Evolutionary conservation across 2,888 invertebrate genomes (phyloP).

Genomic region (Alsophila aescularia): DNA sequence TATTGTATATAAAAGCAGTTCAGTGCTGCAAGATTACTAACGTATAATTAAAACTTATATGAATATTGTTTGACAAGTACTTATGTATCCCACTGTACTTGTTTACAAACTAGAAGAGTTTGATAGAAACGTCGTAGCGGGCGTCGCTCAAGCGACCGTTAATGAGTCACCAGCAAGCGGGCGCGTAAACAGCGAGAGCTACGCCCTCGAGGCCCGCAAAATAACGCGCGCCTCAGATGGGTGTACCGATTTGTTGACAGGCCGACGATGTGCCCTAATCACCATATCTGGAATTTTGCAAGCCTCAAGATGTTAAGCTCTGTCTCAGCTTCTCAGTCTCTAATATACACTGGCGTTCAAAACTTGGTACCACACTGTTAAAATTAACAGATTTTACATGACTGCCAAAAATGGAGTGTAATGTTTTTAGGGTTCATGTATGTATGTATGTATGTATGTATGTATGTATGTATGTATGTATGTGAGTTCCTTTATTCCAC

Average conservation of each 20-base stretch:
- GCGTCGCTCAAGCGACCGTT: slow-evolving; percentile 58
- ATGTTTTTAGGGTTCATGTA: too few species aligned
- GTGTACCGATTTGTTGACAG: slow-evolving; percentile 57
- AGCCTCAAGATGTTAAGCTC: background rate
- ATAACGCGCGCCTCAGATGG: slow-evolving; percentile 68
- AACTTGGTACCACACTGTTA: too few species aligned
- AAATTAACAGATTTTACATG: too few species aligned
- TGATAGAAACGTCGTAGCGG: slow-evolving; percentile 49
- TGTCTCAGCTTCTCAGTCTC: background rate
- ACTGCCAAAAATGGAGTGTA: too few species aligned
- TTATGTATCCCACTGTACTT: slow-evolving; percentile 30
- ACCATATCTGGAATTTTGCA: background rate
- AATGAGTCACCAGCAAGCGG: slow-evolving; percentile 61
- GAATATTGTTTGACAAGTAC: background rate
- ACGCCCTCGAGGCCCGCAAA: slow-evolving; percentile 67
- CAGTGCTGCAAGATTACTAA: too few species aligned
- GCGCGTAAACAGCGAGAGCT: slow-evolving; percentile 41
- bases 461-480: too few species aligned
- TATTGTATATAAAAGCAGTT: too few species aligned
- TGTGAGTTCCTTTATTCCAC: too few species aligned
- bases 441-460: too few species aligned
- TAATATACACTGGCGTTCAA: too few species aligned
- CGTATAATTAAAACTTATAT: background rate
- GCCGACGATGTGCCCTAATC: slow-evolving; percentile 34
- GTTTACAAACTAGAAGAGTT: slow-evolving; percentile 38